Evolutionary conservation across 2,797 vertebrate genomes (phyloP).

Genomic region (Florisuga fusca): DNA sequence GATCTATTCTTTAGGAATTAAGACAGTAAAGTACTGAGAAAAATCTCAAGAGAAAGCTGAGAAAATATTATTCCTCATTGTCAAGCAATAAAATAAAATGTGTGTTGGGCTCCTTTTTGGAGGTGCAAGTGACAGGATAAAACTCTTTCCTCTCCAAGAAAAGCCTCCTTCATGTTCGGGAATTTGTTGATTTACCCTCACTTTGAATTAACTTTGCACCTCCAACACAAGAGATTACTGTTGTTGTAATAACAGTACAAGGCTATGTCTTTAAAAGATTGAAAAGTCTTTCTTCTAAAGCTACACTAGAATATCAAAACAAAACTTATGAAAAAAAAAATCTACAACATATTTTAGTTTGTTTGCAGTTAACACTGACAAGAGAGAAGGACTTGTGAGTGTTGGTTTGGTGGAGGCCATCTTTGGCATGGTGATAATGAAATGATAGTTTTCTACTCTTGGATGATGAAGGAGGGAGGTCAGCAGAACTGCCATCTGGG

Average conservation of each 20-base stretch:
- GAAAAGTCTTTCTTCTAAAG: neutral
- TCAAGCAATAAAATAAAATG: neutral
- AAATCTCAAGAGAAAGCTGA: neutral
- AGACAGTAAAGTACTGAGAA: neutral
- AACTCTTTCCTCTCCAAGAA: neutral
- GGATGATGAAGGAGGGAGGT: too few relatives aligned
- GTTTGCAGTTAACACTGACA: neutral
- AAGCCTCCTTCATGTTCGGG: neutral
- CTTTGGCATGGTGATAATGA: too few relatives aligned
- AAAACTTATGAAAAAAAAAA: neutral
- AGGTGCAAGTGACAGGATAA: neutral
- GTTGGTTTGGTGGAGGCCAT: too few relatives aligned
- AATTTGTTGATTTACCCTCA: neutral
- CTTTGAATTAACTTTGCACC: neutral
- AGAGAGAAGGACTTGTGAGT: too few relatives aligned
- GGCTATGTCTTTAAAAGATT: neutral
- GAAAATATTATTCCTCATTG: neutral
- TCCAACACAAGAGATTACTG: neutral
- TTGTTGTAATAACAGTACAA: neutral
- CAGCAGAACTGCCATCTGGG: too few relatives aligned
- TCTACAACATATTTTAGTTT: neutral
- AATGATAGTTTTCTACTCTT: too few relatives aligned
- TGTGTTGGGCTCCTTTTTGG: neutral
- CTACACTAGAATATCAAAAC: neutral
- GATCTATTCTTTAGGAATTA: conserved; percentile 1